These are phyloP conservation scores for Notospermus geniculatus DNA, from an alignment of 1,140 invertebrate genomes.

Conservation along the genomic window DNA sequence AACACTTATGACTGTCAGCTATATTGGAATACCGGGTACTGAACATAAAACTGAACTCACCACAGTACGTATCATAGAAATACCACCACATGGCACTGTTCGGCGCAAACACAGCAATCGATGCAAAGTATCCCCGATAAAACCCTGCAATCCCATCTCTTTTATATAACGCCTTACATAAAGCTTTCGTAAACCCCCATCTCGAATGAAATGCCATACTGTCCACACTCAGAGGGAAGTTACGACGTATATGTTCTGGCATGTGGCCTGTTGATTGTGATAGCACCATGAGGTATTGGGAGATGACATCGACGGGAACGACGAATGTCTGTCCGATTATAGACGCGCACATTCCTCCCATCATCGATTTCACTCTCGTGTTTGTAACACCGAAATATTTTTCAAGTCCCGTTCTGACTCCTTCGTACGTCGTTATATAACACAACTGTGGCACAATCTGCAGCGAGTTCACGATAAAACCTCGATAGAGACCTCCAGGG, in stretches of 20 bases:
- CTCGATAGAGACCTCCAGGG: constrained; percentile 79
- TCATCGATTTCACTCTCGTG: constrained; percentile 63
- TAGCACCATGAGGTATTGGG: constrained; percentile 91
- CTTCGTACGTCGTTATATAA: constrained; percentile 96
- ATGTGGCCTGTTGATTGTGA: neutral
- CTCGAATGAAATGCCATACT: constrained; percentile 27
- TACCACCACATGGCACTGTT: constrained; percentile 96
- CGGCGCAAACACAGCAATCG: constrained; percentile 87
- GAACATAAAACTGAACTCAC: constrained; percentile 61
- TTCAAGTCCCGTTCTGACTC: constrained; percentile 76
- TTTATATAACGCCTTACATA: constrained; percentile 72
- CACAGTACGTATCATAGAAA: constrained; percentile 92
- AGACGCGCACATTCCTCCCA: constrained; percentile 85
- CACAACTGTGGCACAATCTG: constrained; percentile 80
- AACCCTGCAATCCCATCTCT: constrained; percentile 83
- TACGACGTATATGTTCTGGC: neutral
- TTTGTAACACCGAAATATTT: constrained; percentile 59
- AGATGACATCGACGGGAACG: constrained; percentile 93
- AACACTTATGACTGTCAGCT: no score
- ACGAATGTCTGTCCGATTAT: constrained; percentile 92
- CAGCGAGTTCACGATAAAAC: constrained; percentile 91
- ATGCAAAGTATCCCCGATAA: constrained; percentile 90
- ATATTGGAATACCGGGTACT: no score
- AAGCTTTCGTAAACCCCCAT: constrained; percentile 34
- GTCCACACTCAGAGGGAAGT: constrained; percentile 27